Percentiles rank a stretch among this genome's conserved stretches.
phyloP scores from a whole-genome alignment of 2,888 invertebrate species.

The Patella depressa region DNA sequence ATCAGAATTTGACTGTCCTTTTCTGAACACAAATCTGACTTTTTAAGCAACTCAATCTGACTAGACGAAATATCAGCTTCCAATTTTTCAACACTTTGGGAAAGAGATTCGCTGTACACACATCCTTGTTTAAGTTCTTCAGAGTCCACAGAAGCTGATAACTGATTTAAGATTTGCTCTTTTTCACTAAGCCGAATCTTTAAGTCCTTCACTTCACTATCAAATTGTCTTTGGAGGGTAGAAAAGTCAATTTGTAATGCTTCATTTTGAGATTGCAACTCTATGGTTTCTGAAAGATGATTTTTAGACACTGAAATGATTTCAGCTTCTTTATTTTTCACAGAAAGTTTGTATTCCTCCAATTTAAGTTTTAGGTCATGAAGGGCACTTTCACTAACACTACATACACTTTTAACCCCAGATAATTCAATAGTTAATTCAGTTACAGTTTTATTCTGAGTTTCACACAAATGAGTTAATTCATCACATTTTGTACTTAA shows the following conservation, averaged over 20 bases:
- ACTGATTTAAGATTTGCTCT: slow-evolving; percentile 22
- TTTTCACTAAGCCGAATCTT: slow-evolving; percentile 19
- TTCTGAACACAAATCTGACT: slow-evolving; percentile 22
- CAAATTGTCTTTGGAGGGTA: slow-evolving; percentile 5
- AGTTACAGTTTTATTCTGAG: not conserved
- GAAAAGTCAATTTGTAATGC: not conserved
- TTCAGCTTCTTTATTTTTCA: not conserved
- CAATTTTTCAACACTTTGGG: slow-evolving; percentile 21
- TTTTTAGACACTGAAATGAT: not conserved
- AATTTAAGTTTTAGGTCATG: not conserved
- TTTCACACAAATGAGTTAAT: not conserved
- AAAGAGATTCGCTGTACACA: slow-evolving; percentile 15
- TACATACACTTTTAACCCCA: not conserved
- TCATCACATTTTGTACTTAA: slow-evolving; percentile 15
- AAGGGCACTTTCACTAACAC: not conserved
- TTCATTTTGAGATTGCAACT: not conserved
- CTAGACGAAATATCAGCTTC: slow-evolving; percentile 17
- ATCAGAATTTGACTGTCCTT: slow-evolving; percentile 29
- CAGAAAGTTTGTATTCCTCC: not conserved
- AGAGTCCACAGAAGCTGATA: slow-evolving; percentile 27
- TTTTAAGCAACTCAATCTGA: slow-evolving; percentile 12
- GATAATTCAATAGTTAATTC: not conserved
- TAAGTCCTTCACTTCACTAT: slow-evolving; percentile 15
- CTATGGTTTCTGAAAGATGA: not conserved
- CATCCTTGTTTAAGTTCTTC: slow-evolving; percentile 24